These are phyloP conservation scores for Drosophila kuntzei DNA, from an alignment of 2,888 invertebrate species.

Conservation along the genomic window DNA sequence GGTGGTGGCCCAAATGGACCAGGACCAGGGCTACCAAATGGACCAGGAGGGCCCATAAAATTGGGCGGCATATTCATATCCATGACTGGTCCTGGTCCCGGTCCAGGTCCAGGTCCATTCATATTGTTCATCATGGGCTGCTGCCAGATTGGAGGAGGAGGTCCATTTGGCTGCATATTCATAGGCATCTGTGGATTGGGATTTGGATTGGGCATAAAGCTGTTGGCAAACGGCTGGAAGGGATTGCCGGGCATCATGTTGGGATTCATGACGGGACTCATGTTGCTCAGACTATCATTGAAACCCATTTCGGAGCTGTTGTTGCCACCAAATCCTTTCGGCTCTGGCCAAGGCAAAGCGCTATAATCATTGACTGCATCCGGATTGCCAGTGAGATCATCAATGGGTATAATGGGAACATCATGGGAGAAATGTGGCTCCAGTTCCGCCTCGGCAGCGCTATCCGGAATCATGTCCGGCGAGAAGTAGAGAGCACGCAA, in stretches of 20 bases:
- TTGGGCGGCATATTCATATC: constrained; percentile 62
- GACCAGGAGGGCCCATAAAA: constrained; percentile 63
- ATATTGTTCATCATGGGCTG: constrained; percentile 73
- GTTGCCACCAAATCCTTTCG: constrained; percentile 87
- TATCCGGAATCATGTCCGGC: constrained; percentile 93
- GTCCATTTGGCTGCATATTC: constrained; percentile 47
- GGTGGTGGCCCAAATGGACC: constrained; percentile 56
- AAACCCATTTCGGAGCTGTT: constrained; percentile 60
- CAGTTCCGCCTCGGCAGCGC: constrained; percentile 93
- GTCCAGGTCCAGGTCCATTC: constrained; percentile 41
- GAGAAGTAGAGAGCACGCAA: constrained; percentile 93
- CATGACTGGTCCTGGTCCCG: constrained; percentile 34
- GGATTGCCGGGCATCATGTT: constrained; percentile 64
- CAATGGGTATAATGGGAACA: constrained; percentile 93
- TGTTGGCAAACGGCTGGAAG: constrained; percentile 80
- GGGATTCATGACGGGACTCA: constrained; percentile 36
- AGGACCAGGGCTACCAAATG: constrained; percentile 59
- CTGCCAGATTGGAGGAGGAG: constrained; percentile 65
- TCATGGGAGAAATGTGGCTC: constrained; percentile 92
- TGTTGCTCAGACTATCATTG: constrained; percentile 39
- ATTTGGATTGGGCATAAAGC: constrained; percentile 47
- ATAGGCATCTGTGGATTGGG: constrained; percentile 46
- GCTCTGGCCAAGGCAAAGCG: constrained; percentile 93
- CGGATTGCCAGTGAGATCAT: constrained; percentile 93
- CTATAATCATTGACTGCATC: constrained; percentile 93